These are phyloP conservation scores for Alaudala cheleensis DNA, from an alignment of 2,113 vertebrate species.

Conservation along the genomic window DNA sequence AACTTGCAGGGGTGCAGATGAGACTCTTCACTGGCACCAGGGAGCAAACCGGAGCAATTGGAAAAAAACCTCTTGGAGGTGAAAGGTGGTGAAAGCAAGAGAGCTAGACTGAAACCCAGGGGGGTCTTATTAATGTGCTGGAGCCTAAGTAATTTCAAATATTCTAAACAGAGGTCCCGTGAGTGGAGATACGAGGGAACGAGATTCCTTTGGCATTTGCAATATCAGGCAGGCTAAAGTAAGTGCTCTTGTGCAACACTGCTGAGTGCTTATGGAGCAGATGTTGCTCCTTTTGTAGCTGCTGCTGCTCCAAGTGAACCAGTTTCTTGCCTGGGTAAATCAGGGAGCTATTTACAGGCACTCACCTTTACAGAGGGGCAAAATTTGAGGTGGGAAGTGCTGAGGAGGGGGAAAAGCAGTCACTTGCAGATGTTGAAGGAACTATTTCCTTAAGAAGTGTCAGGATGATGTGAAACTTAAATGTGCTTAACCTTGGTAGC, in stretches of 20 bases:
- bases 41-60: neutral
- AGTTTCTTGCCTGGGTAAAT: neutral
- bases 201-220: slow-evolving; percentile 48
- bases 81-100: neutral
- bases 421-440: neutral
- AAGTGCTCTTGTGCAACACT: slow-evolving; percentile 28
- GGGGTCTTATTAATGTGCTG: neutral
- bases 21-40: neutral
- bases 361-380: neutral
- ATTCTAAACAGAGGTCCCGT: slow-evolving; percentile 33
- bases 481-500: neutral
- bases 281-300: slow-evolving; percentile 6
- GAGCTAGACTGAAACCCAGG: neutral
- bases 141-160: slow-evolving; percentile 49
- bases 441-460: neutral
- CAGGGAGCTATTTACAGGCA: neutral
- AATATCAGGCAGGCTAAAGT: neutral
- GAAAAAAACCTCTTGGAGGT: neutral
- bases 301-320: neutral
- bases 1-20: neutral
- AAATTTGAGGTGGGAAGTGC: neutral
- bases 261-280: neutral
- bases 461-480: neutral
- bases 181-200: neutral
- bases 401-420: neutral